phyloP scores from a whole-genome alignment of 2,797 vertebrate species.

The Salmo trutta region DNA sequence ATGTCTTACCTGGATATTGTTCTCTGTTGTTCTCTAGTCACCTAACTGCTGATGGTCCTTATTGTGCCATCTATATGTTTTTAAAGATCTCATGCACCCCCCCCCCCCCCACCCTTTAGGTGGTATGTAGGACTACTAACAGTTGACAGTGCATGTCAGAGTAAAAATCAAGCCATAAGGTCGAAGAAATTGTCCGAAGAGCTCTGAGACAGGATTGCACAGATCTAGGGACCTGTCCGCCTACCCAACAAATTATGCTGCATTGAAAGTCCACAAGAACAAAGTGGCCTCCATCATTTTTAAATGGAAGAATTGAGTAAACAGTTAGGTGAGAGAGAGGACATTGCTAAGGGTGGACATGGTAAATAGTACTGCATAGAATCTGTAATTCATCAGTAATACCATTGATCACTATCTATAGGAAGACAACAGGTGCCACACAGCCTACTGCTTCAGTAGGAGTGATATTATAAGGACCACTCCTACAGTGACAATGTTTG shows the following conservation, averaged over 20 bases:
- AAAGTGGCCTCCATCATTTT: not conserved
- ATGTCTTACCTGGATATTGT: not conserved
- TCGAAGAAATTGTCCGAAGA: too few species aligned
- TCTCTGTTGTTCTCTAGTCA: not conserved
- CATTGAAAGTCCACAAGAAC: not conserved
- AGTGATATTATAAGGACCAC: too few species aligned
- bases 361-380: not conserved
- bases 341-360: not conserved
- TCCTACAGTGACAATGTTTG: too few species aligned
- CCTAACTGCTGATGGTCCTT: not conserved
- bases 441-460: too few species aligned
- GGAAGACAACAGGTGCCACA: too few species aligned
- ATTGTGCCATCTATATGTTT: not conserved
- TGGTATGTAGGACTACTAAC: not conserved
- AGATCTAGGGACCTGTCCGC: too few species aligned
- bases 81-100: not conserved
- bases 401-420: too few species aligned
- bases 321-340: not conserved
- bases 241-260: too few species aligned
- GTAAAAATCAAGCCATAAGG: too few species aligned
- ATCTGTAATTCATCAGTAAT: not conserved
- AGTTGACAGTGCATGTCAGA: too few species aligned
- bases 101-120: not conserved
- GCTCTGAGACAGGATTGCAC: too few species aligned
- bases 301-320: not conserved